A percentile compares a stretch with the other conserved stretches of the same genome.
Conservation (phyloP, 64 coral and sea anemone genomes). For the Pachyseris speciosa region DNA sequence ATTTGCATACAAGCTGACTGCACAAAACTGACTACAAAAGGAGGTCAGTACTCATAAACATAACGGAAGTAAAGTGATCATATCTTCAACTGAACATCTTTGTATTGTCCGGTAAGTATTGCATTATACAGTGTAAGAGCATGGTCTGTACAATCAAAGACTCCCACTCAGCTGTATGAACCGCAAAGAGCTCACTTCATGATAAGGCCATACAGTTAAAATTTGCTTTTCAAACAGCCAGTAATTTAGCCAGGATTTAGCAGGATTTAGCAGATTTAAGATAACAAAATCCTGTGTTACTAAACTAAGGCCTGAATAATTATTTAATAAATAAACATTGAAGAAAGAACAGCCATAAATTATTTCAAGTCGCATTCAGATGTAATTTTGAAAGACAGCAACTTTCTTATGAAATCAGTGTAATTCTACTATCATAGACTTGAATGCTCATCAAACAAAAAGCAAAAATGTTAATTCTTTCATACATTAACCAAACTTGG, state of each 20-base stretch:
- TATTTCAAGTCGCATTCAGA: too few relatives aligned
- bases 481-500: too few relatives aligned
- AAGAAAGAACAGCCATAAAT: too few relatives aligned
- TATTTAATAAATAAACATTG: too few relatives aligned
- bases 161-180: too few relatives aligned
- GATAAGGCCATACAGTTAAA: too few relatives aligned
- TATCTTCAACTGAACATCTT: neutral
- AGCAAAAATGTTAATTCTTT: too few relatives aligned
- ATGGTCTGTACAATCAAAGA: neutral
- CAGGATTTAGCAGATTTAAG: neutral
- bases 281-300: neutral
- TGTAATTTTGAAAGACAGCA: too few relatives aligned
- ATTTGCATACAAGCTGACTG: constrained; percentile 21
- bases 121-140: neutral
- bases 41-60: neutral
- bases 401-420: too few relatives aligned
- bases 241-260: neutral
- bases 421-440: too few relatives aligned
- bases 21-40: neutral
- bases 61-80: neutral
- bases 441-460: too few relatives aligned
- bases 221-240: neutral
- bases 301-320: neutral
- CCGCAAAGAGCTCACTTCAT: too few relatives aligned
- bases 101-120: neutral